Percentiles rank a stretch among this genome's conserved stretches.
Evolutionary conservation across 2,113 vertebrate species (phyloP).

Genomic region (Alethe diademata): DNA sequence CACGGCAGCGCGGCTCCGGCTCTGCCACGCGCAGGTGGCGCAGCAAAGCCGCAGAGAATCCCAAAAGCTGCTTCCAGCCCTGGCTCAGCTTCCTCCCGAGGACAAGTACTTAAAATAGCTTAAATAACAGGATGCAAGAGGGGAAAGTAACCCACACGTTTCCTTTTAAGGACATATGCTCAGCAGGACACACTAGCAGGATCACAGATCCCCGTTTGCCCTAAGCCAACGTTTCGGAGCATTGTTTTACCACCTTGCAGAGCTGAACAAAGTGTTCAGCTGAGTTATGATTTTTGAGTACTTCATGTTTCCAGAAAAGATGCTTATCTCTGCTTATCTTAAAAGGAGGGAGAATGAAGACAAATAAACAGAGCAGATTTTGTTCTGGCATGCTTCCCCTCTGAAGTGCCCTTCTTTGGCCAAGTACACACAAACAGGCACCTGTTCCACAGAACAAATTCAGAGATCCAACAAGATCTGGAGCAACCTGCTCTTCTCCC

Average conservation of each 20-base stretch:
- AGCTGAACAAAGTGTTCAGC: not conserved
- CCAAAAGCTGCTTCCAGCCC: conserved; percentile 20
- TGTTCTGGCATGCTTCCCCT: not conserved
- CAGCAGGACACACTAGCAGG: conserved; percentile 10
- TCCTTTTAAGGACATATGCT: conserved; percentile 61
- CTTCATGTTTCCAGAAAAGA: not conserved
- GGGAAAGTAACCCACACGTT: conserved; percentile 45
- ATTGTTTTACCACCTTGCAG: conserved; percentile 27
- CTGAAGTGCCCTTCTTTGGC: not conserved
- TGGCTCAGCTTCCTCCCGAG: conserved; percentile 31
- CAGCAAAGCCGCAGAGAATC: not conserved
- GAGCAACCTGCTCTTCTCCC: not conserved
- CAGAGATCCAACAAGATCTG: not conserved
- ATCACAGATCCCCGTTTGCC: not conserved
- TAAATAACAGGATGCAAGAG: conserved; percentile 68
- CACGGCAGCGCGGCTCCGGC: not conserved
- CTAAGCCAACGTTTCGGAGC: not conserved
- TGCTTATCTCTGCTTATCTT: conserved; percentile 16
- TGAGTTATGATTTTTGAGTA: not conserved
- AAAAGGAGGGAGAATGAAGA: not conserved
- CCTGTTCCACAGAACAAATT: not conserved
- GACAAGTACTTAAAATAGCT: conserved; percentile 63
- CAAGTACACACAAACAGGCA: not conserved
- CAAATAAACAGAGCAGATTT: conserved; percentile 4
- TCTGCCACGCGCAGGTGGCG: conserved; percentile 1